A percentile compares a stretch with the other conserved stretches of the same genome.
These are phyloP conservation scores for Pycnonotus jocosus DNA, from an alignment of 2,113 vertebrate species.

Conservation along the genomic window DNA sequence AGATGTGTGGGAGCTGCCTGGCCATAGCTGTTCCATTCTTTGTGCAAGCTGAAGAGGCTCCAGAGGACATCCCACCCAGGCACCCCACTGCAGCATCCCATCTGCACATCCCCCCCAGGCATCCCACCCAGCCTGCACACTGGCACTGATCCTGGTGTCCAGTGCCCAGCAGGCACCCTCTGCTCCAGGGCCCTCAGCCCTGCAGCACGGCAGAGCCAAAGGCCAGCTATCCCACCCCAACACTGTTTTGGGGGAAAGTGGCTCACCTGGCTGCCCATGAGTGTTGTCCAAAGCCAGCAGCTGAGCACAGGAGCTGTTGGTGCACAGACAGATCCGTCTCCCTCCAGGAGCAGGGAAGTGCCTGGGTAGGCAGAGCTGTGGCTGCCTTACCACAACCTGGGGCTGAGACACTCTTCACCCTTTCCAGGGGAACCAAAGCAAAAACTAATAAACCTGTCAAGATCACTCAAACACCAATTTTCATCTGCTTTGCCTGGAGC, in stretches of 20 bases:
- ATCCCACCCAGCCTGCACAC: background rate
- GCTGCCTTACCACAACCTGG: rapidly evolving
- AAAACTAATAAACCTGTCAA: background rate
- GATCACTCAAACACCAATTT: background rate
- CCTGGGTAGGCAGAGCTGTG: background rate
- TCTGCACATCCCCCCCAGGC: rapidly evolving
- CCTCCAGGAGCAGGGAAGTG: rapidly evolving
- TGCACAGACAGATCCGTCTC: rapidly evolving
- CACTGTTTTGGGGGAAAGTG: rapidly evolving
- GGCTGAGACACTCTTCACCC: background rate
- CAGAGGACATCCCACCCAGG: background rate
- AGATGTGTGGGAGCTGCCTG: background rate
- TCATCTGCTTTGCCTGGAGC: background rate
- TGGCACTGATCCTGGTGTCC: background rate
- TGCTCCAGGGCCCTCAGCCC: rapidly evolving
- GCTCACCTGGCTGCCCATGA: rapidly evolving
- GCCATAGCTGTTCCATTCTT: background rate
- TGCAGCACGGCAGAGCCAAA: rapidly evolving
- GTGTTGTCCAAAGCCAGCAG: rapidly evolving
- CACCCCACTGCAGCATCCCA: background rate
- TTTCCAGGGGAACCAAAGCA: background rate
- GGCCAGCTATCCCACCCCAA: rapidly evolving
- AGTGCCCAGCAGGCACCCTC: background rate
- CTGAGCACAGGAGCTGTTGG: rapidly evolving
- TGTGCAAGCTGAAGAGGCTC: background rate